Evolutionary conservation across 2,113 vertebrate genomes (phyloP), one percentile per base, ranked within the genome.

Genomic region (Oostethus manadensis): DNA sequence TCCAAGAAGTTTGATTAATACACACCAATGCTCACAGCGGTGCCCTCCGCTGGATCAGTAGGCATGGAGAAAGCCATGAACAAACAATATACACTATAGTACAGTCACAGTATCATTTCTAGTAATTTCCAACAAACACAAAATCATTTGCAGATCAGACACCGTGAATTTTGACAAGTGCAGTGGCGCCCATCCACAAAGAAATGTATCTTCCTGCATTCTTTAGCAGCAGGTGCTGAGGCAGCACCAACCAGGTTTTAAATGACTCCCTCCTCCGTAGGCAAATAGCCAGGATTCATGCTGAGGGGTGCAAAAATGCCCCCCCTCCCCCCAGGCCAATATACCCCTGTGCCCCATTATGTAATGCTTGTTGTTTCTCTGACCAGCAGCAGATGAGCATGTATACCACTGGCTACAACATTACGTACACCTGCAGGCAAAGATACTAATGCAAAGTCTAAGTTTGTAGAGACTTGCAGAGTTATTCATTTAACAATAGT

Each of bases 1-100:
- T 69, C 74, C 78, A 82, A 54, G 73, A 57, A 69, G 63, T 78
- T 66, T 82, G 75, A 78, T 86, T 84, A 80, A 80, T 86, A 78
- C 13, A 79, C 78, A 66, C 64, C 74, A 63, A 57, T 49, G 73
- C 65, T 80, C 66, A 57, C 51, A 49, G 51, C 7, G 22, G 63
- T 62, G 67, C 68, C 66, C 62, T 60, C 46, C 61, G 10, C 49
- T 60, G 70, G 56, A 48, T 47, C 26, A 50, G 35, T 65, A 43
- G 40, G 16, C 20, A 58, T 20, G 57, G 20, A 55, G 22, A 11
- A 38, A 38, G 38, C 29, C 29, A 33, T 33, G 7, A 33, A 47
- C 45, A 13, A 11, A 10, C 46, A 21, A 18, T 38, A 38, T 38
- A 38, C 10, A 10, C 8, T 38, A 38, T 9, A 10, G 35, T 38